Evolutionary conservation across 2,888 invertebrate genomes (phyloP), one percentile per base, ranked within the genome.

Genomic region (Aphidoletes aphidimyza): DNA sequence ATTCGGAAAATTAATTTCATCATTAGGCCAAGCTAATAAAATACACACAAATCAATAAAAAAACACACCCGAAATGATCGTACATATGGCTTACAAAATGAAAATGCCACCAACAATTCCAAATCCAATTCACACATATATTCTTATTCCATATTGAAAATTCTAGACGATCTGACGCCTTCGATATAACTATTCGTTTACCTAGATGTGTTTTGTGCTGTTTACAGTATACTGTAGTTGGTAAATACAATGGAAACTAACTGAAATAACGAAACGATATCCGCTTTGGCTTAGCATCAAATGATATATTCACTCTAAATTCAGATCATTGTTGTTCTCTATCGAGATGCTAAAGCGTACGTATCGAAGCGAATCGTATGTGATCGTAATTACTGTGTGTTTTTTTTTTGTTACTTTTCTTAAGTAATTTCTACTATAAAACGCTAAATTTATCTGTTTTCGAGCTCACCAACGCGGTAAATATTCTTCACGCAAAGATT

Each of bases 141-240:
- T 19, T 2, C n/a, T 81, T 81, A n/a, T n/a, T n/a, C n/a, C n/a
- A n/a, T n/a, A n/a, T n/a, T n/a, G n/a, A n/a, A n/a, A n/a, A n/a
- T 81, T 81, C n/a, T 81, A 81, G 81, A 81, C 81, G 11, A 37
- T 37, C n/a, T 22, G 81, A 81, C 81, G 81, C 81, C 81, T 81
- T 81, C n/a, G n/a, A n/a, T n/a, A n/a, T n/a, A n/a, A n/a, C n/a
- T n/a, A n/a, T n/a, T n/a, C n/a, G n/a, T n/a, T n/a, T n/a, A n/a
- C n/a, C n/a, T n/a, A n/a, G n/a, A n/a, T n/a, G n/a, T n/a, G n/a
- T n/a, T n/a, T n/a, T n/a, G n/a, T n/a, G n/a, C n/a, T n/a, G n/a
- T n/a, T n/a, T n/a, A n/a, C n/a, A n/a, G n/a, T n/a, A n/a, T n/a
- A n/a, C n/a, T n/a, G n/a, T n/a, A n/a, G n/a, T n/a, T n/a, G n/a